phyloP scores from a whole-genome alignment of 2,113 vertebrate species.

The Clarias gariepinus region DNA sequence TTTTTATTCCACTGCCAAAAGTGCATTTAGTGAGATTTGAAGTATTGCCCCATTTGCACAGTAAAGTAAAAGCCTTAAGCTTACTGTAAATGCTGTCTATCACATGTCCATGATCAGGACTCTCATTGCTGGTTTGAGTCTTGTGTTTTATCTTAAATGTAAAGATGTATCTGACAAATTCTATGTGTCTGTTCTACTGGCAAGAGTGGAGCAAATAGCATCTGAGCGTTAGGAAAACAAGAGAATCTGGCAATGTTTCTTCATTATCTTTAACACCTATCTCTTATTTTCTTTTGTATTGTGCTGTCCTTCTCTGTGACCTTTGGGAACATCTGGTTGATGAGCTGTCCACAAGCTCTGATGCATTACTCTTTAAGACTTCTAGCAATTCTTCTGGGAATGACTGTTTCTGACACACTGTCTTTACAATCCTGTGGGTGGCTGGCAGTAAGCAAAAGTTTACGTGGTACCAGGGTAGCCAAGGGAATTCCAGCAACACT shows the following conservation, averaged over 20 bases:
- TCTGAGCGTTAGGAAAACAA: neutral
- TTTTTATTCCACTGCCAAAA: neutral
- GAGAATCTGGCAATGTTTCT: neutral
- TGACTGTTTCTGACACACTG: slow-evolving; percentile 36
- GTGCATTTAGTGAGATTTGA: slow-evolving; percentile 1
- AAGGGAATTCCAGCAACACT: slow-evolving; percentile 35
- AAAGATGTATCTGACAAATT: slow-evolving; percentile 2
- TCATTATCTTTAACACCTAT: neutral
- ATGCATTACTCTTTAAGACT: slow-evolving; percentile 23
- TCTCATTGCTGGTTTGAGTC: neutral
- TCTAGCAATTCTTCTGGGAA: slow-evolving; percentile 8
- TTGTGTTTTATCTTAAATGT: neutral
- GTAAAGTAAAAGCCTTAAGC: neutral
- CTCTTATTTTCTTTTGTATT: slow-evolving; percentile 20
- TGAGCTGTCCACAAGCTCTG: slow-evolving; percentile 32
- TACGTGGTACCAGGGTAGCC: slow-evolving; percentile 36
- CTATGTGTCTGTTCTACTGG: neutral
- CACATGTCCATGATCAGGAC: neutral
- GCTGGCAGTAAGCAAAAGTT: slow-evolving; percentile 32
- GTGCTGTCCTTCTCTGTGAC: neutral
- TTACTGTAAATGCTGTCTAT: neutral
- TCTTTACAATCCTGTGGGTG: slow-evolving; percentile 30
- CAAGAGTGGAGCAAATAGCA: neutral
- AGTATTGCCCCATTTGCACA: slow-evolving; percentile 17
- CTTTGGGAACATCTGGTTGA: slow-evolving; percentile 3